Evolutionary conservation across 1,140 invertebrate genomes (phyloP).

Genomic region (Sipha flava): DNA sequence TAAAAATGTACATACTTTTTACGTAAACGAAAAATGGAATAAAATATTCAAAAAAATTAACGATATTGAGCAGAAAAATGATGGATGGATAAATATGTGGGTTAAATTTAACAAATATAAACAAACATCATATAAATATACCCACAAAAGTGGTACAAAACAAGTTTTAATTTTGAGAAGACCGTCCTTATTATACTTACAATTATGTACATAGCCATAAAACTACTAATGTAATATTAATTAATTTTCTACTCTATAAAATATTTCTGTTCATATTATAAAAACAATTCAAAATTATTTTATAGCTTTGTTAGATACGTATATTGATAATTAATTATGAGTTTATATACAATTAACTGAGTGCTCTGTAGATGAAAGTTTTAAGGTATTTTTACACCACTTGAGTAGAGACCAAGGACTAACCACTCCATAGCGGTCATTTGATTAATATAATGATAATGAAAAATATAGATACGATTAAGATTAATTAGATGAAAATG

Average conservation of each 20-base stretch:
- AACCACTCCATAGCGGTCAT: constrained; percentile 19
- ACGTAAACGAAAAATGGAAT: background rate
- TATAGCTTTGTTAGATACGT: constrained; percentile 23
- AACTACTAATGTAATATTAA: constrained; percentile 17
- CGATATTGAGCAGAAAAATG: background rate
- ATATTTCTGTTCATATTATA: background rate
- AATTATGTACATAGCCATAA: constrained; percentile 30
- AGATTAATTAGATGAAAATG: background rate
- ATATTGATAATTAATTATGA: background rate
- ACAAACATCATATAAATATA: background rate
- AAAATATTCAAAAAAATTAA: background rate
- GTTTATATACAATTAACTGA: constrained; percentile 17
- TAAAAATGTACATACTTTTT: too few species aligned
- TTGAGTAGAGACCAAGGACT: constrained; percentile 26
- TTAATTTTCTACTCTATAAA: constrained; percentile 21
- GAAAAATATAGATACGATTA: background rate
- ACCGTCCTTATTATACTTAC: constrained; percentile 12
- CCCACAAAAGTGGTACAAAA: constrained; percentile 4
- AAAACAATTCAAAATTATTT: constrained; percentile 9
- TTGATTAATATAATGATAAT: constrained; percentile 12
- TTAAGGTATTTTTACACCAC: constrained; percentile 33
- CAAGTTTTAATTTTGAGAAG: constrained; percentile 13
- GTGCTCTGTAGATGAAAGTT: constrained; percentile 31
- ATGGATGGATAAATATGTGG: background rate
- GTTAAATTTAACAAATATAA: background rate